These are phyloP conservation scores for Parazoanthus atlanticus DNA, from an alignment of 92 coral and sea anemone genomes.

Conservation along the genomic window DNA sequence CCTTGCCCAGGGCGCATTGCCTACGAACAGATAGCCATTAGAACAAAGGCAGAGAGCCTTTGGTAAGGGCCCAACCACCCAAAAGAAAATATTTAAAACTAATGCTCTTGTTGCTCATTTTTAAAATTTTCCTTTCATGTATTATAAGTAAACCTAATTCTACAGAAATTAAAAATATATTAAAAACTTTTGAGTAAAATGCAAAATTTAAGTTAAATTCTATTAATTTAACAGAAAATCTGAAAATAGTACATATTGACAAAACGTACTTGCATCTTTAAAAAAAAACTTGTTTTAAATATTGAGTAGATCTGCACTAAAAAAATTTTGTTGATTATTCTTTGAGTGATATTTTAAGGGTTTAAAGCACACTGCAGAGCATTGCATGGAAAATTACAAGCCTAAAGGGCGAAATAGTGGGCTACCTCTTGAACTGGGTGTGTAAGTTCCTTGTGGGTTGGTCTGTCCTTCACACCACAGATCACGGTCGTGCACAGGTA, in stretches of 20 bases:
- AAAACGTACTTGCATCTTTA: too few relatives aligned
- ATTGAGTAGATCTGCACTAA: neutral
- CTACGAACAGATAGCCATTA: conserved; percentile 61
- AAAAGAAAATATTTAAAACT: neutral
- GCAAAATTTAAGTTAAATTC: too few relatives aligned
- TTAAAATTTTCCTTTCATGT: neutral
- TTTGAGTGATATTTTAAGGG: neutral
- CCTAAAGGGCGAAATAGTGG: neutral
- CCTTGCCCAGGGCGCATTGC: conserved; percentile 70
- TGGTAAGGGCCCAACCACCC: neutral
- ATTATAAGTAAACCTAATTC: neutral
- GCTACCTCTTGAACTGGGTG: conserved; percentile 29
- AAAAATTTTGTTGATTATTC: too few relatives aligned
- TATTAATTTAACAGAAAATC: too few relatives aligned
- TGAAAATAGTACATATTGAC: too few relatives aligned
- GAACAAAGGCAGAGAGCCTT: conserved; percentile 65
- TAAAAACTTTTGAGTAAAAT: too few relatives aligned
- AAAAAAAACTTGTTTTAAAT: too few relatives aligned
- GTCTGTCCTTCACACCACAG: conserved; percentile 27
- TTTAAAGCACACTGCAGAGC: neutral
- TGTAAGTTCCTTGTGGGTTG: neutral
- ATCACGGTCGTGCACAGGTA: conserved; percentile 1
- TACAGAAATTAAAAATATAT: too few relatives aligned
- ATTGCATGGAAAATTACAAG: neutral
- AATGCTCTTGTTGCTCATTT: neutral